Conservation (phyloP, 2,113 vertebrate genomes). For the Manacus vitellinus region DNA sequence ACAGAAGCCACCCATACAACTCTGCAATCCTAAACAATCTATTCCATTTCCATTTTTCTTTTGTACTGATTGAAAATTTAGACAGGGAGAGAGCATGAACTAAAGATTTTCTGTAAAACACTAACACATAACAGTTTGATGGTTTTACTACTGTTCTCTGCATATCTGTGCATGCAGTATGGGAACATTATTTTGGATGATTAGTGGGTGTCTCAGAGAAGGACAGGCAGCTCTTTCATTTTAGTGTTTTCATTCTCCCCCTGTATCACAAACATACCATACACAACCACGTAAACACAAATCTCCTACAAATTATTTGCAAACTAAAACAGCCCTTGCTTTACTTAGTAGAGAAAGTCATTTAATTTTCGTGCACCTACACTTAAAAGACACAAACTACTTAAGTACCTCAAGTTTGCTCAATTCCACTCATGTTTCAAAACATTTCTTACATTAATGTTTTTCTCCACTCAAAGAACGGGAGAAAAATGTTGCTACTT, state of each 20-base stretch:
- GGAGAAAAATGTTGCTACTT: neutral
- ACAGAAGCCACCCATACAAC: neutral
- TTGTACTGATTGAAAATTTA: neutral
- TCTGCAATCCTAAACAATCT: neutral
- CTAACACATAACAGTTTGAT: neutral
- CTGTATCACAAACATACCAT: neutral
- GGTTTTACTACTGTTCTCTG: neutral
- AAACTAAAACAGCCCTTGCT: neutral
- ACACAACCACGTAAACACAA: neutral
- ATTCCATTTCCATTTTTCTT: neutral
- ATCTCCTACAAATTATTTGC: neutral
- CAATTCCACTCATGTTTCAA: neutral
- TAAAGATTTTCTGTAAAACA: neutral
- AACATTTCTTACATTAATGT: neutral
- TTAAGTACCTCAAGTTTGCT: neutral
- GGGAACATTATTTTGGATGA: neutral
- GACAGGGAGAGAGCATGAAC: neutral
- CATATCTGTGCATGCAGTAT: neutral
- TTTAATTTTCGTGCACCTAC: neutral
- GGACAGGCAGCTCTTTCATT: neutral
- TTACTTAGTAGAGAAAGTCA: neutral
- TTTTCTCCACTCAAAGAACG: no score
- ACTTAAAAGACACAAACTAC: neutral
- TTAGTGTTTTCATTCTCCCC: neutral
- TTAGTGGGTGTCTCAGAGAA: neutral